A percentile compares a stretch with the other conserved stretches of the same genome.
phyloP scores from a whole-genome alignment of 2,113 vertebrate species.

The Catharus fuscescens region DNA sequence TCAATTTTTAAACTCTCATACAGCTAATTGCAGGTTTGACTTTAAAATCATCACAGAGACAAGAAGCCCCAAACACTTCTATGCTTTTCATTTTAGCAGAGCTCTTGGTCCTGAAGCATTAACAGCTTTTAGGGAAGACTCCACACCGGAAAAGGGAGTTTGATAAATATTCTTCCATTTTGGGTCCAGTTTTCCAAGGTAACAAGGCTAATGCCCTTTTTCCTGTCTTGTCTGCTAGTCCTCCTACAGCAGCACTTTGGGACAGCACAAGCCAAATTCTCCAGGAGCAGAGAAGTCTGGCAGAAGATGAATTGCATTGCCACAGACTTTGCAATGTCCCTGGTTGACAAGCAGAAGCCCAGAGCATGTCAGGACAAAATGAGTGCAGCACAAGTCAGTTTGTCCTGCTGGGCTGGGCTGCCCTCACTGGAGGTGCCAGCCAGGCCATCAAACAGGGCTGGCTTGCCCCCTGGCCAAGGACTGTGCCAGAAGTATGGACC shows the following conservation, averaged over 20 bases:
- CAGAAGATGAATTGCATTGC: background rate
- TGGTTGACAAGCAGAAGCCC: background rate
- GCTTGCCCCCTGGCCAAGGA: accelerated
- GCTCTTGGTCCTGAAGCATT: background rate
- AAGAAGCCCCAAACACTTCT: background rate
- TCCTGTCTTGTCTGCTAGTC: background rate
- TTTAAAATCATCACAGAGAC: background rate
- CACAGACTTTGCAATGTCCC: background rate
- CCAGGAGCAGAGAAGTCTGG: background rate
- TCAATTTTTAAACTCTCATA: background rate
- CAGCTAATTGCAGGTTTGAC: background rate
- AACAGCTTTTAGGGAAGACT: background rate
- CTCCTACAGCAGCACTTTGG: background rate
- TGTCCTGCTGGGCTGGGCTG: accelerated
- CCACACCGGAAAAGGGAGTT: background rate
- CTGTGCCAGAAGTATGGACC: accelerated
- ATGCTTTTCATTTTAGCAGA: background rate
- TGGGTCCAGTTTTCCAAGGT: background rate
- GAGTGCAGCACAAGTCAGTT: accelerated
- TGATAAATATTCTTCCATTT: background rate
- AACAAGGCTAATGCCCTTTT: background rate
- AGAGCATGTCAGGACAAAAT: background rate
- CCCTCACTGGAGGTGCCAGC: accelerated
- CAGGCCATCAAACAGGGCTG: background rate
- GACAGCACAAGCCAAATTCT: background rate